Conservation (phyloP, 2,888 invertebrate species). For the Meteorus cinctellus region DNA sequence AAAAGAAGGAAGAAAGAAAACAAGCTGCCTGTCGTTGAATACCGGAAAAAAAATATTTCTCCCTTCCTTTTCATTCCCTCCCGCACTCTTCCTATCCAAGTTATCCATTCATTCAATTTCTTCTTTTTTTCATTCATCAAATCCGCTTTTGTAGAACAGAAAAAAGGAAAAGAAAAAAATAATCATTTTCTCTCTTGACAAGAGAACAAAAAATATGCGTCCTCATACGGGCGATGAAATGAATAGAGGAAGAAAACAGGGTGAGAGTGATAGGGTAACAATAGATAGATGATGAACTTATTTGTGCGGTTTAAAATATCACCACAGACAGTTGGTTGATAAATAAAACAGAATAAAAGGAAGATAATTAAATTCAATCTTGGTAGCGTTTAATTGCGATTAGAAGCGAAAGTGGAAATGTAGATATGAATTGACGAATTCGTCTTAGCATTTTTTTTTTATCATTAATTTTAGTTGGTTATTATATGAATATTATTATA, state of each 20-base stretch:
- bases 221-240: neutral
- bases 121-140: neutral
- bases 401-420: neutral
- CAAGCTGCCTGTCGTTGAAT: neutral
- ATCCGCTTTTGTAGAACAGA: neutral
- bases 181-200: constrained; percentile 23
- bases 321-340: neutral
- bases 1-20: constrained; percentile 29
- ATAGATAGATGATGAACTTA: constrained; percentile 12
- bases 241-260: constrained; percentile 16
- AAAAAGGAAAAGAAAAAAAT: neutral
- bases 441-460: constrained; percentile 16
- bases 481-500: neutral
- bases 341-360: neutral
- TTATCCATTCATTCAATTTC: constrained; percentile 11
- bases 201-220: constrained; percentile 18
- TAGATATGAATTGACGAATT: constrained; percentile 19
- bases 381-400: too few relatives aligned
- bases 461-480: constrained; percentile 22
- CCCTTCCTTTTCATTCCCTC: constrained; percentile 6
- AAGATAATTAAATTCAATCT: neutral
- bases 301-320: neutral
- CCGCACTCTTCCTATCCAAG: neutral
- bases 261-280: constrained; percentile 27
- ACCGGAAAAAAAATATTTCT: constrained; percentile 1